Evolutionary conservation across 2,797 vertebrate genomes (phyloP).

Genomic region (Sparidentex hasta): DNA sequence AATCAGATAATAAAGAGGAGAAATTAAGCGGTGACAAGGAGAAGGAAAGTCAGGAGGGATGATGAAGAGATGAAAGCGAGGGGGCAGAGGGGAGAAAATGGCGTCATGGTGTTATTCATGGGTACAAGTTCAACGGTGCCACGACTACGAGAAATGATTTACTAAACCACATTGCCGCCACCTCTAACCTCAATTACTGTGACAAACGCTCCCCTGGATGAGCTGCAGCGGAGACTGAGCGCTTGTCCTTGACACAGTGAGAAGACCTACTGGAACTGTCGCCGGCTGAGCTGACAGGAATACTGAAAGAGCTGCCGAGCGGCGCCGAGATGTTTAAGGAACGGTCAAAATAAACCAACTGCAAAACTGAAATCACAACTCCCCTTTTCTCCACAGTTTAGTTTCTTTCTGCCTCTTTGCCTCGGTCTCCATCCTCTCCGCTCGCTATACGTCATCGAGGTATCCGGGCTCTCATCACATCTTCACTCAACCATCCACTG

Average conservation of each 20-base stretch:
- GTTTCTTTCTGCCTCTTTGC: conserved; percentile 2
- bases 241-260: conserved; percentile 66
- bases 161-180: conserved; percentile 61
- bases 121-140: conserved; percentile 62
- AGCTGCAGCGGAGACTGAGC: conserved; percentile 44
- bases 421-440: not conserved
- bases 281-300: conserved; percentile 35
- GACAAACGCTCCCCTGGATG: conserved; percentile 65
- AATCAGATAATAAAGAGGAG: not conserved
- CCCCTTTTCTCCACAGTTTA: conserved; percentile 3
- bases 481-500: conserved; percentile 66
- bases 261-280: conserved; percentile 37
- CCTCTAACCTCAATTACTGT: conserved; percentile 77
- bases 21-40: not conserved
- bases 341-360: conserved; percentile 4
- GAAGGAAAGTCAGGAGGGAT: conserved; percentile 4
- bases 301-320: conserved; percentile 8
- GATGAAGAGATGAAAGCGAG: conserved; percentile 47
- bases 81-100: conserved; percentile 43
- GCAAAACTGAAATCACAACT: conserved; percentile 18
- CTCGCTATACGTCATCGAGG: conserved; percentile 26
- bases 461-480: conserved; percentile 48
- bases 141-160: conserved; percentile 62
- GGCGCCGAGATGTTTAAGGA: conserved; percentile 6
- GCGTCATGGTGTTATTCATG: conserved; percentile 56